Evolutionary conservation across 1,140 invertebrate species (phyloP).

Genomic region (Heliconius eleuchia): DNA sequence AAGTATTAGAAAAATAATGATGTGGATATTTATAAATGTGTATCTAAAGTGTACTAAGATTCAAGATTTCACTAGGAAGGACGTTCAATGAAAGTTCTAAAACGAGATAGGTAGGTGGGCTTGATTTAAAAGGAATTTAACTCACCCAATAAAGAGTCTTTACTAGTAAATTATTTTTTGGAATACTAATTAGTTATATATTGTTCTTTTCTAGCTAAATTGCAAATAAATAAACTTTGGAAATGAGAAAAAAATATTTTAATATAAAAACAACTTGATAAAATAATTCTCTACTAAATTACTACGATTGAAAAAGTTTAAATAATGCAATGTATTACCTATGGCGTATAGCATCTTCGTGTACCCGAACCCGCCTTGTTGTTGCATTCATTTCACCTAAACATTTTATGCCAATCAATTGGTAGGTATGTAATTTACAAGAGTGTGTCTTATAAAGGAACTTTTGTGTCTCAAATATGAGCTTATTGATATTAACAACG

Average conservation of each 20-base stretch:
- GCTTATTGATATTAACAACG: not conserved
- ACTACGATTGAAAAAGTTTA: conserved; percentile 63
- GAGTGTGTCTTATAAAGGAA: conserved; percentile 25
- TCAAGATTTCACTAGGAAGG: conserved; percentile 3
- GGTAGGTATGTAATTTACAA: conserved; percentile 46
- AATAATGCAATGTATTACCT: conserved; percentile 71
- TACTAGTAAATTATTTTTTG: not conserved
- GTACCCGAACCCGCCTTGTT: conserved; percentile 77
- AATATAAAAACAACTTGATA: conserved; percentile 26
- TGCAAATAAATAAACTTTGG: conserved; percentile 39
- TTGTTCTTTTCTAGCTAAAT: conserved; percentile 35
- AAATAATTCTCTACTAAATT: conserved; percentile 54
- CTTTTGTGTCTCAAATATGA: not conserved
- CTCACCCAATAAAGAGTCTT: not conserved
- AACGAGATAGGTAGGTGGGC: not conserved
- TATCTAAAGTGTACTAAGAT: conserved; percentile 5
- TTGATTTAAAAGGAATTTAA: not conserved
- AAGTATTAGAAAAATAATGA: not conserved
- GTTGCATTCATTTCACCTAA: conserved; percentile 80
- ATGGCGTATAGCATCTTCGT: conserved; percentile 79
- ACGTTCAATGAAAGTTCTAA: not conserved
- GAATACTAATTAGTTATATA: conserved; percentile 31
- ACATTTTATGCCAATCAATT: conserved; percentile 78
- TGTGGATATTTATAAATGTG: not conserved
- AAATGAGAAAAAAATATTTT: conserved; percentile 35